Evolutionary conservation across 2,113 vertebrate genomes (phyloP).

Genomic region (Jacana jacana): DNA sequence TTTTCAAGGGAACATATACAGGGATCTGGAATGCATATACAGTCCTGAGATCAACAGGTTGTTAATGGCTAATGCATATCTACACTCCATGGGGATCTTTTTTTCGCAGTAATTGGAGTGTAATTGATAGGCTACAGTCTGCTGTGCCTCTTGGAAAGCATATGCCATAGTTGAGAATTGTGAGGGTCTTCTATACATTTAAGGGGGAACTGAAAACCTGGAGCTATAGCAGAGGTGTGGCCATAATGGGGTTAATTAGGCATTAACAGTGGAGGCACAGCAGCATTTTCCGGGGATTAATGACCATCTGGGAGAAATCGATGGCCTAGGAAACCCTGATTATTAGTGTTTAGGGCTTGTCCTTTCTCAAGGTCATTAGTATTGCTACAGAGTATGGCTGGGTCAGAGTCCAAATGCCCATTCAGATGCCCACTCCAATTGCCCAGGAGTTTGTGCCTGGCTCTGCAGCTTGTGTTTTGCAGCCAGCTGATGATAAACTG

Average conservation of each 20-base stretch:
- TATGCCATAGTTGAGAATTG: not conserved
- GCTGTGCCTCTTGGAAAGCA: not conserved
- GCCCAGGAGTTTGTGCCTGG: too few species aligned
- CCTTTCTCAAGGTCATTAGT: not conserved
- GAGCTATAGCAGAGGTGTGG: not conserved
- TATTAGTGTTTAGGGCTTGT: not conserved
- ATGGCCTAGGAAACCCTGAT: not conserved
- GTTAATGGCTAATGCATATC: not conserved
- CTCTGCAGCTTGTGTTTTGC: too few species aligned
- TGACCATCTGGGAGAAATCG: not conserved
- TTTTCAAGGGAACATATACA: not conserved
- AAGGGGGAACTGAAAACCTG: not conserved
- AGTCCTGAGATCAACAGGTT: not conserved
- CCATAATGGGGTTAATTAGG: not conserved
- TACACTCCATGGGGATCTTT: not conserved
- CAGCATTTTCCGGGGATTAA: conserved; percentile 8
- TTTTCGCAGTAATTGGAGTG: not conserved
- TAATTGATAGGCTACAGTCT: not conserved
- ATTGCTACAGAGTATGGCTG: too few species aligned
- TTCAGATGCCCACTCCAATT: too few species aligned
- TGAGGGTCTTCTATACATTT: not conserved
- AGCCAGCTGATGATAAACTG: too few species aligned
- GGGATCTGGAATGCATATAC: not conserved
- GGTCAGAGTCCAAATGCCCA: too few species aligned
- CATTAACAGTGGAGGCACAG: not conserved